These are phyloP conservation scores for Xyrauchen texanus DNA, from an alignment of 2,113 vertebrate species.

Conservation along the genomic window DNA sequence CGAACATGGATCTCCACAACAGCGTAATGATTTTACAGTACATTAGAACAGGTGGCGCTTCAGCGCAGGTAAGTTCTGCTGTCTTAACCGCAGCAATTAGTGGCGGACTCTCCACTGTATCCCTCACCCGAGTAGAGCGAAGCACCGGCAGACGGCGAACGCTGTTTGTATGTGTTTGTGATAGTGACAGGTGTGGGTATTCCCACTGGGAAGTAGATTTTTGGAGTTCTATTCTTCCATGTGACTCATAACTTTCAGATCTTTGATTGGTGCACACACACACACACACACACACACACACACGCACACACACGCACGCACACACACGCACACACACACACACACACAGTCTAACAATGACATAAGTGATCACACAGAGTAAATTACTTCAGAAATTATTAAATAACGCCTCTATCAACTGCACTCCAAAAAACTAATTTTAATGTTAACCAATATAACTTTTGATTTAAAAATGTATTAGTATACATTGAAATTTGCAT, in stretches of 20 bases:
- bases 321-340: no score
- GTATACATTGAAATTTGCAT: no score
- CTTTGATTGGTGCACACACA: conserved; percentile 21
- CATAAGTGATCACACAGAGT: no score
- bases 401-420: no score
- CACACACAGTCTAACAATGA: no score
- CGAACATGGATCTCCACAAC: conserved; percentile 3
- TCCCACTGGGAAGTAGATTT: conserved; percentile 21
- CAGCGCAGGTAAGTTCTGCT: conserved; percentile 60
- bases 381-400: no score
- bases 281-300: no score
- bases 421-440: no score
- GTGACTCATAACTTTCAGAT: conserved; percentile 22
- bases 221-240: conserved; percentile 19
- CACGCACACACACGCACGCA: no score
- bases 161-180: neutral
- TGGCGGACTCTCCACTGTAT: conserved; percentile 68
- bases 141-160: conserved; percentile 60
- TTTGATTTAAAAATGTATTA: no score
- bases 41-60: conserved; percentile 70
- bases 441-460: no score
- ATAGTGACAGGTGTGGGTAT: conserved; percentile 23
- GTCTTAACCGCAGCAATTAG: conserved; percentile 76
- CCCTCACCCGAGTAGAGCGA: conserved; percentile 73
- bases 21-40: conserved; percentile 67